Percentiles rank a stretch among this genome's conserved stretches.
Evolutionary conservation across 2,113 vertebrate species (phyloP).

Genomic region (Pelobates fuscus): DNA sequence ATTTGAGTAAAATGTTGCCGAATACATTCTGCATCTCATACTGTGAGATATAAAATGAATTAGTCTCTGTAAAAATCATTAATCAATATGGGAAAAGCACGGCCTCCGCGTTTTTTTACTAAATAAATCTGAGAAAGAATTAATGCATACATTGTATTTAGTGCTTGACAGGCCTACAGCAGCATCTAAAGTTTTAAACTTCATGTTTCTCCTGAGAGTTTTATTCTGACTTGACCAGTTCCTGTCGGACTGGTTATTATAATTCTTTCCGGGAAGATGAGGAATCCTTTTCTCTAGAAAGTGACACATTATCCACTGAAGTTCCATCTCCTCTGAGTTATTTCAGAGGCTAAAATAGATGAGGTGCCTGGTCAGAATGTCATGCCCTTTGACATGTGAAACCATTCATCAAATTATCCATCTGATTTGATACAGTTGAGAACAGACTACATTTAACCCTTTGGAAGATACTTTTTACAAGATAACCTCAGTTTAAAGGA

Average conservation of each 20-base stretch:
- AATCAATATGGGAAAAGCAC: neutral
- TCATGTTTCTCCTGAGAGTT: slow-evolving; percentile 34
- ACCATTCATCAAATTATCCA: slow-evolving; percentile 91
- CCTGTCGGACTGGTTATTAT: slow-evolving; percentile 37
- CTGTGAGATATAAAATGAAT: neutral
- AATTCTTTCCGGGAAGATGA: slow-evolving; percentile 65
- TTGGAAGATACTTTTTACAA: slow-evolving; percentile 4
- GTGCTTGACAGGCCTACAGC: neutral
- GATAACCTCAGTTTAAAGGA: too few species aligned
- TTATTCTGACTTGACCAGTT: slow-evolving; percentile 41
- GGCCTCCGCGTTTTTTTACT: neutral
- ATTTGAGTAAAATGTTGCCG: too few species aligned
- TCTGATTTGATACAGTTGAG: slow-evolving; percentile 76
- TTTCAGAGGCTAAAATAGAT: slow-evolving; percentile 94
- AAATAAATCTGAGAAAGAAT: neutral
- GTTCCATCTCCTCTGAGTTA: slow-evolving; percentile 78
- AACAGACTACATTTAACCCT: slow-evolving; percentile 56
- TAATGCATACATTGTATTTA: neutral
- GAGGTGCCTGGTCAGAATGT: slow-evolving; percentile 90
- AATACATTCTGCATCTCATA: too few species aligned
- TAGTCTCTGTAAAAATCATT: neutral
- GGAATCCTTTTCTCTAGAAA: slow-evolving; percentile 82
- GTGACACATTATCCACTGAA: slow-evolving; percentile 71
- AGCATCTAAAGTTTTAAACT: slow-evolving; percentile 19
- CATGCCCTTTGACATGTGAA: slow-evolving; percentile 82